These are phyloP conservation scores for Cheilosia vulpina DNA, from an alignment of 2,888 invertebrate genomes.

Conservation along the genomic window DNA sequence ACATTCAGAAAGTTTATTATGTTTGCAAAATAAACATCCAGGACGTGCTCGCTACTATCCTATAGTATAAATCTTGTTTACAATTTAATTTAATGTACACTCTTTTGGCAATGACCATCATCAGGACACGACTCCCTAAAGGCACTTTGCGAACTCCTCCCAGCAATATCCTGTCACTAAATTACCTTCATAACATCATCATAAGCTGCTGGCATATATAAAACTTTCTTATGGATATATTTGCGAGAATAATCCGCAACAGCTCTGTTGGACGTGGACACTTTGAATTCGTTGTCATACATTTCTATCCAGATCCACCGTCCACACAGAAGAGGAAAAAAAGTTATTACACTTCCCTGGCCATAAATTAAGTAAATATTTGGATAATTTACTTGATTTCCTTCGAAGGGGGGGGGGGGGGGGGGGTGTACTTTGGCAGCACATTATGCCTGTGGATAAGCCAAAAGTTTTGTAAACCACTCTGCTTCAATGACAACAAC, in stretches of 20 bases:
- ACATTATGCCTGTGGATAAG: slow-evolving; percentile 52
- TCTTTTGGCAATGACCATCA: slow-evolving; percentile 50
- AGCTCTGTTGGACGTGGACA: slow-evolving; percentile 53
- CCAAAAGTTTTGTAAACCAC: slow-evolving; percentile 44
- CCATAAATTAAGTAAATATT: slow-evolving; percentile 74
- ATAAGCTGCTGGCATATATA: slow-evolving; percentile 68
- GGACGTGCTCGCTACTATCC: not conserved
- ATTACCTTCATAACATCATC: slow-evolving; percentile 73
- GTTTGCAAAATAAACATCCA: not conserved
- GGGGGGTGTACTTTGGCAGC: slow-evolving; percentile 26
- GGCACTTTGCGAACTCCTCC: slow-evolving; percentile 60
- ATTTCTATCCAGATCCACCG: slow-evolving; percentile 52
- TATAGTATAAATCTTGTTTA: slow-evolving; percentile 46
- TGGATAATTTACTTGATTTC: slow-evolving; percentile 67
- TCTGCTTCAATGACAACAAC: slow-evolving; percentile 54
- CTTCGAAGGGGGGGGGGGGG: slow-evolving; percentile 32
- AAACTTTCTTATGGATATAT: slow-evolving; percentile 66
- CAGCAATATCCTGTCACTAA: slow-evolving; percentile 70
- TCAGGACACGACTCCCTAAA: slow-evolving; percentile 39
- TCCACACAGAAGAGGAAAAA: slow-evolving; percentile 38
- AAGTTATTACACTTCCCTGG: slow-evolving; percentile 62
- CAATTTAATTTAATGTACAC: slow-evolving; percentile 69
- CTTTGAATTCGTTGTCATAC: slow-evolving; percentile 32
- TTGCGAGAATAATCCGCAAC: slow-evolving; percentile 31
- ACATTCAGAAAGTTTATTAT: slow-evolving; percentile 9